Base-by-base conservation (phyloP, 1,140 invertebrate species). In the Trichoplusia ni region DNA sequence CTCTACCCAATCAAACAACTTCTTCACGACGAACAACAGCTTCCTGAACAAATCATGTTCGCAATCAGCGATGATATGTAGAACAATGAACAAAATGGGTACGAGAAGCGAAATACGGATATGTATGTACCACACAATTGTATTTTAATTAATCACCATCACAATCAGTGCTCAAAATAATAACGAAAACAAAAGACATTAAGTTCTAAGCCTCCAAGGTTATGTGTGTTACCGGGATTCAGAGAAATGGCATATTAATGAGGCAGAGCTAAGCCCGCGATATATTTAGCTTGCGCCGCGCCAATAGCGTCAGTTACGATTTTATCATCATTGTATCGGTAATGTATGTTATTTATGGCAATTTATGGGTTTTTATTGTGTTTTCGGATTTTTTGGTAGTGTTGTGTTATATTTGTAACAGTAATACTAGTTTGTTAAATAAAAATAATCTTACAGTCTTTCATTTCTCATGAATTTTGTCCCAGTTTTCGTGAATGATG, bases 241-340 rank as follows among this genome's bases (percentile, higher is more conserved):
- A 9, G 16, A n/a, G 38, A 42, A 64, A 54, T 64, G 62, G 62
- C 18, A 64, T 64, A 64, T 64, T 64, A 64, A 64, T 64, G 51
- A 64, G 23, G n/a, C 35, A 11, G 8, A 13, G 7, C 38, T 42
- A 44, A 42, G 23, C 19, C 4, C 31, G n/a, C 27, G 27, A 47
- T 47, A 60, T 47, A 60, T 47, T 60, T 46, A 60, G 56, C 27
- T 23, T 16, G 25, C 42, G 29, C 56, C 25, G 35, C 42, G 27
- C 29, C 27, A 60, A 1, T 46, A 42, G 47, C 56, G 56, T 47
- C 40, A 23, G 35, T 9, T 53, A 13, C 16, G 19, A 35, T 27
- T 35, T 44, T 2, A 13, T 23, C 37, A n/a, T n/a, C n/a, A n/a
- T 27, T 2, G 21, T 33, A 47, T 14, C 23, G 21, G n/a, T 27